phyloP scores from a whole-genome alignment of 23 tunicate species.

The Styela clava region DNA sequence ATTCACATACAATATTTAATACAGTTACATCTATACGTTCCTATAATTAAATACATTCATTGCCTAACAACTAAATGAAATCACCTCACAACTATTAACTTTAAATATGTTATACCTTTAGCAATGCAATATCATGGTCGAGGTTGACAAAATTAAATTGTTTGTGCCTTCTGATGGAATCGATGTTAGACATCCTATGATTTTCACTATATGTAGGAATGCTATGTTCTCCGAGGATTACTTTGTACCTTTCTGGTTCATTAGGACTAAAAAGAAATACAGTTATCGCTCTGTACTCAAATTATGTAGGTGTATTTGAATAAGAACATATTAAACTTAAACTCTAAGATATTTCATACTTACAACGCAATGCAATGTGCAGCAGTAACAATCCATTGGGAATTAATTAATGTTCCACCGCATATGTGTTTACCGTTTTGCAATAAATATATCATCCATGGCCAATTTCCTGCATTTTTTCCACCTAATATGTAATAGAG shows the following conservation, averaged over 20 bases:
- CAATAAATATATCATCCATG: not conserved
- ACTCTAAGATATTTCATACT: too few relatives aligned
- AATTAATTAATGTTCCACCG: not conserved
- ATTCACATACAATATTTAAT: too few relatives aligned
- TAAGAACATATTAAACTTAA: too few relatives aligned
- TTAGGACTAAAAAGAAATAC: not conserved
- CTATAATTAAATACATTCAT: too few relatives aligned
- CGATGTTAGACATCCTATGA: too few relatives aligned
- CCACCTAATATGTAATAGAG: not conserved
- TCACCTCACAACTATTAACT: too few relatives aligned
- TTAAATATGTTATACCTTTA: not conserved
- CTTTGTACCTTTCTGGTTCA: not conserved
- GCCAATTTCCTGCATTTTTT: not conserved
- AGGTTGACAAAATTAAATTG: too few relatives aligned
- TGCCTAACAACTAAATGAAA: too few relatives aligned
- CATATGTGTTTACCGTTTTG: not conserved
- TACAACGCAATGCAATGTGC: not conserved
- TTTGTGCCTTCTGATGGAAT: too few relatives aligned
- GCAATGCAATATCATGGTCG: not conserved
- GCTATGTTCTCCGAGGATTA: not conserved
- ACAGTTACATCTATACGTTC: too few relatives aligned
- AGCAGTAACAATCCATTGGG: not conserved
- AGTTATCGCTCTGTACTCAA: not conserved
- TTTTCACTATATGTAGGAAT: not conserved
- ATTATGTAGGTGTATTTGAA: not conserved